These are phyloP conservation scores for Brenthis daphne DNA, from an alignment of 2,888 invertebrate species.

Conservation along the genomic window DNA sequence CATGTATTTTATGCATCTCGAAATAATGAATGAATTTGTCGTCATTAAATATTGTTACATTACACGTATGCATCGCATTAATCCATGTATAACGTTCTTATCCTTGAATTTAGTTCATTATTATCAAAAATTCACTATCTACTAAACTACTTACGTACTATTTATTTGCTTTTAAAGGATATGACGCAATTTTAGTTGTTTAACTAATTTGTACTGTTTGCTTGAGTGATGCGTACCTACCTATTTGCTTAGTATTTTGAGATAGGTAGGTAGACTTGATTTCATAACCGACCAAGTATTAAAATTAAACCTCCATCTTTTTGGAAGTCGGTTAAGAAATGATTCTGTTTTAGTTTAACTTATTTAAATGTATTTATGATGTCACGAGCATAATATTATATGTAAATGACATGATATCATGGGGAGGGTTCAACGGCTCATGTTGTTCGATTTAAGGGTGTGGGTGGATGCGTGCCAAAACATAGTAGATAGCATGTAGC, in stretches of 20 bases:
- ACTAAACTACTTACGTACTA: background rate
- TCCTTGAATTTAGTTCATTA: no score
- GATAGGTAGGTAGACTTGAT: no score
- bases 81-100: no score
- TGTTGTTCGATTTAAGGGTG: conserved; percentile 48
- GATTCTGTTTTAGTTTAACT: conserved; percentile 1
- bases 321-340: background rate
- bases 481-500: conserved; percentile 27
- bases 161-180: conserved; percentile 1
- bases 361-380: conserved; percentile 15
- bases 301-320: background rate
- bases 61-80: no score
- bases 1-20: no score
- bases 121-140: no score
- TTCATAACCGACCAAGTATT: no score
- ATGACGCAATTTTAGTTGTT: conserved; percentile 15
- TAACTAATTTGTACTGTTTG: conserved; percentile 13
- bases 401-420: conserved; percentile 50
- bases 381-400: conserved; percentile 21
- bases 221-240: background rate
- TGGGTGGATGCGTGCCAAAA: conserved; percentile 49
- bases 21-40: no score
- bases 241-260: no score
- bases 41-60: no score
- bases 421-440: conserved; percentile 56